Conservation (phyloP, 2,113 vertebrate species). For the Theropithecus gelada region DNA sequence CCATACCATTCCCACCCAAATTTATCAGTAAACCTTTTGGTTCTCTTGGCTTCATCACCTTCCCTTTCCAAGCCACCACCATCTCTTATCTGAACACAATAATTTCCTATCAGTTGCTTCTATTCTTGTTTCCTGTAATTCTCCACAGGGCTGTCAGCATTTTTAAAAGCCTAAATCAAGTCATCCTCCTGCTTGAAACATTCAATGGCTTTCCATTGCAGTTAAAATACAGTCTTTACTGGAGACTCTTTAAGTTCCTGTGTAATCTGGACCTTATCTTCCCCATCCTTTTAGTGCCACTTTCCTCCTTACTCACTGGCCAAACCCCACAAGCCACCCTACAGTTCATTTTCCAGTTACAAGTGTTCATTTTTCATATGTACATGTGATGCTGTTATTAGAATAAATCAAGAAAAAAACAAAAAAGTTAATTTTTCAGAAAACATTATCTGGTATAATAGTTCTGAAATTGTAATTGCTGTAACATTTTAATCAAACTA, state of each 20-base stretch:
- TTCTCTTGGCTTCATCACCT: not conserved
- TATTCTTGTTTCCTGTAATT: not conserved
- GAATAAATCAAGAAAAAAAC: too few species aligned
- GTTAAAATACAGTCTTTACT: not conserved
- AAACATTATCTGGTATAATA: not conserved
- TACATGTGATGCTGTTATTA: too few species aligned
- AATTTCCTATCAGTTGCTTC: not conserved
- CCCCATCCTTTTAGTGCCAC: not conserved
- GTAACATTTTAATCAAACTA: constrained; percentile 6
- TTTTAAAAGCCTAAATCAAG: constrained; percentile 28
- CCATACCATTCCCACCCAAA: not conserved
- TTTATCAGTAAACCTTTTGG: not conserved
- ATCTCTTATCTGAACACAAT: not conserved
- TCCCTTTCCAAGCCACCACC: not conserved
- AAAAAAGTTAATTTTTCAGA: not conserved
- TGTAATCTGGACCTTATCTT: not conserved
- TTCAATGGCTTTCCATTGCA: not conserved
- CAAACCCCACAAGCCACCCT: not conserved
- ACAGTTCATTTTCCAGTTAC: not conserved
- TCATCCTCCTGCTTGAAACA: not conserved
- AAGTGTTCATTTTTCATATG: not conserved
- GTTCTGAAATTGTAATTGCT: not conserved
- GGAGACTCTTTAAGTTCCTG: not conserved
- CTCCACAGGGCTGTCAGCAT: not conserved
- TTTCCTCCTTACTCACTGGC: not conserved